Base-by-base conservation (phyloP, 2,797 vertebrate species). In the Bradypodion ventrale region DNA sequence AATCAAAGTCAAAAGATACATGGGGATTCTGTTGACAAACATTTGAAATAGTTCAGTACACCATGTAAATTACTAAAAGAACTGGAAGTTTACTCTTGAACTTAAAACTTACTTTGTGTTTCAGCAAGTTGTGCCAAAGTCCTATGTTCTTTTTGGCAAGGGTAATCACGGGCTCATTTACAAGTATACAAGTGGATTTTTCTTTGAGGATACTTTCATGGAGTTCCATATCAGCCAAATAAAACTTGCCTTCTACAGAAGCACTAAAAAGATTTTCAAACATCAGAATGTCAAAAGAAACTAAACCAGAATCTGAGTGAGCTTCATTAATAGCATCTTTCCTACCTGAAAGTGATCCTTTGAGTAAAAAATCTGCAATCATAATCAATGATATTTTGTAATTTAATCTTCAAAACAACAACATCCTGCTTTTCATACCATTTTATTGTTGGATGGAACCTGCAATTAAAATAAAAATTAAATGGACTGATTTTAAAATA, bases 261-360 rank as follows among this genome's bases (percentile, higher is more conserved):
- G 95, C 95, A 70, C 96, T 97, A 62, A 2, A 83, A 60, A 21
- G 40, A 13, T 83, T 88, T 62, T 80, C 89, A 83, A 63, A 19
- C 75, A 65, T 9, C 37, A 2, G 3, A 66, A 75, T n/a, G 29
- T 29, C 70, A 76, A 82, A 80, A 56, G 0, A 77, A 75, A 88
- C 4, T 27, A 16, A 87, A 75, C 44, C 5, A 76, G 52, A 49
- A 1, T 2, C 40, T 56, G 44, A 29, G 88, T 68, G 44, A 29
- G 88, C 68, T 46, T 70, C 40, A 2, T 66, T 78, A 25, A 75
- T 4, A 75, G 83, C 6, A 65, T 6, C 66, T 1, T 80, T 6
- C 92, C 9, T 92, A 97, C 96, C 96, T 96, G 93, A 97, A 96
- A 87, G 93, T 0, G 2, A 96, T 93, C 89, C 94, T 94, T 7